These are phyloP conservation scores for Barnardius zonarius DNA, from an alignment of 2,113 vertebrate genomes.

Conservation along the genomic window DNA sequence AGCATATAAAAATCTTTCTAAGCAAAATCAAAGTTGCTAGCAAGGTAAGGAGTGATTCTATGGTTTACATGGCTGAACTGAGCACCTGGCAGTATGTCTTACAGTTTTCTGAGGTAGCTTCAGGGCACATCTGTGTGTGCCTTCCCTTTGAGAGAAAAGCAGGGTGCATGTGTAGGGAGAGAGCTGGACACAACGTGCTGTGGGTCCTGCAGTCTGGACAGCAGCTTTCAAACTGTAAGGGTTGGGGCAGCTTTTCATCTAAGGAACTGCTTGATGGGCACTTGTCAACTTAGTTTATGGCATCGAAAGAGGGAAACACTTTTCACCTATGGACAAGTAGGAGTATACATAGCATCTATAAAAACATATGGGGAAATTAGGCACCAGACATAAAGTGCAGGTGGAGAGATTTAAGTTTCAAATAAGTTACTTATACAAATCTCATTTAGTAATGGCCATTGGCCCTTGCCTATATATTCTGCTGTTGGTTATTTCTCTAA, in stretches of 20 bases:
- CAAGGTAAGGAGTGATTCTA: neutral
- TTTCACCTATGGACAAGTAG: neutral
- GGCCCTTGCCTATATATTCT: neutral
- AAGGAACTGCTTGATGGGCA: neutral
- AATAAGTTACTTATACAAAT: neutral
- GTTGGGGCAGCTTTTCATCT: neutral
- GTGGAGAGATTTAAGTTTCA: neutral
- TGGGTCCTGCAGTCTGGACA: neutral
- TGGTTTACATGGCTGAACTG: neutral
- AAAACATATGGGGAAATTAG: neutral
- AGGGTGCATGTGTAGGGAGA: fast-evolving
- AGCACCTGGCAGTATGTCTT: fast-evolving
- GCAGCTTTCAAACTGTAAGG: neutral
- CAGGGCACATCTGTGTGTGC: neutral
- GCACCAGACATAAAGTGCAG: neutral
- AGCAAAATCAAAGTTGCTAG: neutral
- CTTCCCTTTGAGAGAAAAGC: neutral
- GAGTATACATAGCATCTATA: neutral
- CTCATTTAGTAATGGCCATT: neutral
- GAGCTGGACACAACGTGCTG: neutral
- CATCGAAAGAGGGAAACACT: neutral
- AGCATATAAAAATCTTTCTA: neutral
- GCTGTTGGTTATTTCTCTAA: neutral
- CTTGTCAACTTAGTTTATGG: neutral
- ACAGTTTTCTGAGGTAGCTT: fast-evolving